phyloP scores from a whole-genome alignment of 2,113 vertebrate species.

The Arvicanthis niloticus region DNA sequence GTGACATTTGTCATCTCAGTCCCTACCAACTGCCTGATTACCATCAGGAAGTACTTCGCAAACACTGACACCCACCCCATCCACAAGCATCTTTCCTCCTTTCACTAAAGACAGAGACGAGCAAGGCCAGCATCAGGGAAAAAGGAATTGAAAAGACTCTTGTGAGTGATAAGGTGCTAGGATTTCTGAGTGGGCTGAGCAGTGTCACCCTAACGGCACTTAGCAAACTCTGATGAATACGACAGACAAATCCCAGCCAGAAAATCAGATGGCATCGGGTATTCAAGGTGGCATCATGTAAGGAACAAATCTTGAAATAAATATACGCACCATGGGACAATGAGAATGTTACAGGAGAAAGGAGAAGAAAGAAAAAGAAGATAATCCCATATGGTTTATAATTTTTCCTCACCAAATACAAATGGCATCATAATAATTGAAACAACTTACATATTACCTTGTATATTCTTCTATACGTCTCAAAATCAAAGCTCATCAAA shows the following conservation, averaged over 20 bases:
- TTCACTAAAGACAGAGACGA: rapidly evolving
- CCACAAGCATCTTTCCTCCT: not conserved
- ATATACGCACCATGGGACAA: not conserved
- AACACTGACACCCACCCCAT: no score
- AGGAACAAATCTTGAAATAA: not conserved
- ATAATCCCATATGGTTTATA: not conserved
- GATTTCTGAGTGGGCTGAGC: not conserved
- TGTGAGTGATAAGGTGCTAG: not conserved
- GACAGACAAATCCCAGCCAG: not conserved
- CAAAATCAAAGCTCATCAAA: conserved; percentile 20
- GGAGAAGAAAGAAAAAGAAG: not conserved
- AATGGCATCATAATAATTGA: not conserved
- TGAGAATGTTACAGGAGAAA: not conserved
- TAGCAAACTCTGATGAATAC: not conserved
- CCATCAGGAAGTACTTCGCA: not conserved
- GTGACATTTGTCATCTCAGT: not conserved
- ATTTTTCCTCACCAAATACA: not conserved
- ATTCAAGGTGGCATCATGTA: not conserved
- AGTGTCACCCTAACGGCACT: not conserved
- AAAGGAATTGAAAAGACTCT: not conserved
- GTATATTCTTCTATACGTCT: not conserved
- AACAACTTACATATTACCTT: not conserved
- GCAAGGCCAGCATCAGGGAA: not conserved
- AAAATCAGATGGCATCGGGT: not conserved
- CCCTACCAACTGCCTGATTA: not conserved